phyloP scores from a whole-genome alignment of 2,113 vertebrate species.

The Chitala chitala region DNA sequence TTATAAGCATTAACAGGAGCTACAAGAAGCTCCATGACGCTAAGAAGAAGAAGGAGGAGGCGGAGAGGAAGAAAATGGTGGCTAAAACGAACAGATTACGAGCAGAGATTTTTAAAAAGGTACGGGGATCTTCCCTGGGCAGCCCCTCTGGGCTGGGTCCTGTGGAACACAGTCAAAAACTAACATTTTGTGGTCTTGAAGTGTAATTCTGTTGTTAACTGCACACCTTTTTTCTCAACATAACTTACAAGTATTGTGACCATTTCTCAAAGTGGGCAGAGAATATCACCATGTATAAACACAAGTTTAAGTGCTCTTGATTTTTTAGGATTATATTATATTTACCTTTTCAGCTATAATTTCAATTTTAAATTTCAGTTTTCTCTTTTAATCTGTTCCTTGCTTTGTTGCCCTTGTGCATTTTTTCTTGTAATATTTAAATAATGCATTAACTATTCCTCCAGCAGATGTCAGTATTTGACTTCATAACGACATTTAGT shows the following conservation, averaged over 20 bases:
- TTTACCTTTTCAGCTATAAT: no score
- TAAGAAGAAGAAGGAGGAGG: conserved; percentile 76
- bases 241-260: background rate
- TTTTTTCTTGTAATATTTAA: background rate
- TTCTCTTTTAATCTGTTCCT: no score
- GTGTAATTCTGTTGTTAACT: no score
- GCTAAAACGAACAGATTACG: conserved; percentile 74
- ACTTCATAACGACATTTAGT: background rate
- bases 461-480: conserved; percentile 52
- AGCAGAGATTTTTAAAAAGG: conserved; percentile 84
- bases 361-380: no score
- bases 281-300: no score
- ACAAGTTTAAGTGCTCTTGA: no score
- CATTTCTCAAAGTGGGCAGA: background rate
- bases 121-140: conserved; percentile 33
- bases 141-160: background rate
- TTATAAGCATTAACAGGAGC: conserved; percentile 56
- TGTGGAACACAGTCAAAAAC: background rate
- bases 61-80: conserved; percentile 68
- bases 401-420: no score
- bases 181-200: background rate
- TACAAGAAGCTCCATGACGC: conserved; percentile 69
- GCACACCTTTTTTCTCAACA: background rate
- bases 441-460: background rate
- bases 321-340: no score